Base-by-base conservation (phyloP, 2,113 vertebrate genomes). In the Sakesphorus luctuosus region DNA sequence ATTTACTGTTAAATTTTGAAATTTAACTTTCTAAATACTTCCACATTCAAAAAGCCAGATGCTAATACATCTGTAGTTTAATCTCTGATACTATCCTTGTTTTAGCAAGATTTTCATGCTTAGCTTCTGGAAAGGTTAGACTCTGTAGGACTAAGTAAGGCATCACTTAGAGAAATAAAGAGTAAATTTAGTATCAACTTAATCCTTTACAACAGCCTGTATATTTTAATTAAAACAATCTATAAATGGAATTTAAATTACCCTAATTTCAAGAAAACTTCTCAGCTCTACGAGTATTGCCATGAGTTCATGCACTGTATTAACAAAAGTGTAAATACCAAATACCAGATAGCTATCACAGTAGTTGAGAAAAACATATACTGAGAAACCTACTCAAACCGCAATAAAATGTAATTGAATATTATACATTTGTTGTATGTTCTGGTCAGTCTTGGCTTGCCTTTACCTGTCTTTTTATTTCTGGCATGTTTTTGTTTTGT, bases 381-480 rank as follows among this genome's bases (percentile, higher is more conserved):
- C 10, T 52, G 58, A 75, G 24, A 56, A 43, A 63, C n/a, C 24
- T 84, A 24, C 11, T 76, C 26, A 6, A 43, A 50, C 25, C 38
- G 4, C 13, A 77, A 7, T 62, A 76, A 55, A 68, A 26, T 11
- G 3, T 36, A 38, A 26, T 67, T 71, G 35, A 82, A 29, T 31
- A 44, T 75, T 83, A 50, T 47, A n/a, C 4, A 7, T 87, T 93
- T 89, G 36, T 76, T 95, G 87, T 78, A 52, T 16, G 8, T 94
- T 67, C 35, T 68, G 18, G 26, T 91, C 77, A 95, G 67, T 84
- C 77, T 89, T 94, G 59, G 44, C 82, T 98, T 87, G 68, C 56
- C 12, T 96, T 97, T 84, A 89, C 63, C 26, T 93, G 17, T 96
- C 73, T 95, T 95, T 97, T 96, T 97, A 80, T 98, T 97, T 96